Evolutionary conservation across 2,888 invertebrate species (phyloP), one percentile per base, ranked within the genome.

Genomic region (Mactromeris polynyma): DNA sequence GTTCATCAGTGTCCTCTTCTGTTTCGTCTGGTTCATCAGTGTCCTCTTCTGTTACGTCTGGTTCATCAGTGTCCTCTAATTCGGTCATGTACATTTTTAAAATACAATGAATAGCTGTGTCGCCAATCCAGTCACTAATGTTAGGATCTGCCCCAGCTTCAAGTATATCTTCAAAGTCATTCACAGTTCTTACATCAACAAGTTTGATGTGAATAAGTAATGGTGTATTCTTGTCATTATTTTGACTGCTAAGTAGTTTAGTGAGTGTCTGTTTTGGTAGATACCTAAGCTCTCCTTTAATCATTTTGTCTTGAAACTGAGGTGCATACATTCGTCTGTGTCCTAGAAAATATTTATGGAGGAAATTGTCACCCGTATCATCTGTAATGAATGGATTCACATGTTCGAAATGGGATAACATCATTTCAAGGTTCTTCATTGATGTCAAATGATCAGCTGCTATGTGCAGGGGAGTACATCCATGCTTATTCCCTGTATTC

Each of bases 401-500:
- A 51, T 80, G 51, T 80, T 42, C 2, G 19, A 80, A 80, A 51
- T 26, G 26, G 4, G 80, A 80, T 19, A 80, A 19, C 33, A 80
- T 33, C 17, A 80, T 6, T 51, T 80, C 80, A 46, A 80, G 80
- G 26, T 31, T 80, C 14, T 46, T 80, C 80, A 80, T 80, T 7
- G 80, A 80, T 14, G 80, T 46, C 80, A 46, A 80, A 26, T 80
- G 51, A 51, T 80, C 80, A 80, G 80, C 80, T 9, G 80, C 80
- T 80, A 80, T 51, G 31, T 80, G 80, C 17, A 80, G n/a, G 4
- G 80, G 51, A 17, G 80, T 80, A 19, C 46, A 80, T 46, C 80
- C 80, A 80, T 19, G 51, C 7, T 9, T 31, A 46, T 80, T 51
- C 31, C 51, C 51, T 31, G 46, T 11, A 46, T 80, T 80, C 6